Evolutionary conservation across 2,888 invertebrate genomes (phyloP).

Genomic region (Ommatoiulus sabulosus): DNA sequence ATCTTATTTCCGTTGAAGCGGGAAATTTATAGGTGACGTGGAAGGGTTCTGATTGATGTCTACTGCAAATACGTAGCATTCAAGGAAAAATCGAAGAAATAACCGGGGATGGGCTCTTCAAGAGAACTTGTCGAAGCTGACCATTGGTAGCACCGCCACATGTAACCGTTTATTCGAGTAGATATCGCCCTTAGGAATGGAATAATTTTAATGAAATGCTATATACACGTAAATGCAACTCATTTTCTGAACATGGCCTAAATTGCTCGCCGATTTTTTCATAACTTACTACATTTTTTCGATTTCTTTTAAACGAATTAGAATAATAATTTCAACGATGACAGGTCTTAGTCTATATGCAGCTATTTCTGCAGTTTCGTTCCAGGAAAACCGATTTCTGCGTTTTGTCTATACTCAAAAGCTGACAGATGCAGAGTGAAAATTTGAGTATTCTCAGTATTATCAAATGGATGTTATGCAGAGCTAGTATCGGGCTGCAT

Average conservation of each 20-base stretch:
- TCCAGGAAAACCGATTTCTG: too few species aligned
- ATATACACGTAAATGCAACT: not conserved
- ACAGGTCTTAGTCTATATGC: too few species aligned
- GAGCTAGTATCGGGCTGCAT: too few species aligned
- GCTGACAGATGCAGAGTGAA: too few species aligned
- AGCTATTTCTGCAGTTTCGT: too few species aligned
- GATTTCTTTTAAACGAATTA: too few species aligned
- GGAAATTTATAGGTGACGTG: not conserved
- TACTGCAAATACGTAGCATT: not conserved
- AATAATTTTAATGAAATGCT: not conserved
- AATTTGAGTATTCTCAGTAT: too few species aligned
- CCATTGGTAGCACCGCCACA: not conserved
- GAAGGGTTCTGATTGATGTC: slow-evolving; percentile 17
- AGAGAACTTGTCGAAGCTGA: not conserved
- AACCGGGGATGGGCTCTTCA: not conserved
- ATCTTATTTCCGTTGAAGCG: slow-evolving; percentile 1
- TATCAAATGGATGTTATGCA: too few species aligned
- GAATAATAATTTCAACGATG: too few species aligned
- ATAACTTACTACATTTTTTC: too few species aligned
- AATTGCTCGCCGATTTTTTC: not conserved
- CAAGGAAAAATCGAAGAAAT: not conserved
- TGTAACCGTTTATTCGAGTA: not conserved
- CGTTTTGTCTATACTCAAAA: too few species aligned
- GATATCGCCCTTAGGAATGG: not conserved
- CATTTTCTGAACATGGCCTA: not conserved